Conservation (phyloP, 2,113 vertebrate genomes). For the Axis porcinus region DNA sequence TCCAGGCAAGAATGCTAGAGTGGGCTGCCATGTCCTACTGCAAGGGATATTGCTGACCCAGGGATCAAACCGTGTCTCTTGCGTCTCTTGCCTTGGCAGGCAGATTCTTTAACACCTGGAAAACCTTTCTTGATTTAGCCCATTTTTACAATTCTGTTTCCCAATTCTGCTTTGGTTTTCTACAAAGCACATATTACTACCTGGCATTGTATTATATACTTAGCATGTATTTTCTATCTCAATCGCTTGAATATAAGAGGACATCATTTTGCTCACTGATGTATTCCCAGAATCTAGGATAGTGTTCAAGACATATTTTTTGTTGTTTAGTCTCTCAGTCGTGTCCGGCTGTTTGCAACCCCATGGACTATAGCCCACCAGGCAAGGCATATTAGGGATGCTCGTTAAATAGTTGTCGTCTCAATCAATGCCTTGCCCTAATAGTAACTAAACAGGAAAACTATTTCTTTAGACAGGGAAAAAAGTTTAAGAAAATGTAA, state of each 20-base stretch:
- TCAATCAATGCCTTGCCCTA: neutral
- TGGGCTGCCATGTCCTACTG: neutral
- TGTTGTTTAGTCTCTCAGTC: neutral
- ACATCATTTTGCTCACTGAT: neutral
- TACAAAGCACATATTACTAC: neutral
- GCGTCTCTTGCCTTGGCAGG: neutral
- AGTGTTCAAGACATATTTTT: neutral
- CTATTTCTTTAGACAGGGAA: neutral
- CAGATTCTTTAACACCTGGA: neutral
- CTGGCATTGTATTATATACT: neutral
- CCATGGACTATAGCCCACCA: neutral
- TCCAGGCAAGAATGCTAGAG: neutral
- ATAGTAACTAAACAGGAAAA: neutral
- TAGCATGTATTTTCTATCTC: neutral
- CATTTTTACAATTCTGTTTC: neutral
- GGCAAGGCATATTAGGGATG: neutral
- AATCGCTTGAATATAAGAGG: neutral
- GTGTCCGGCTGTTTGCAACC: rapidly evolving
- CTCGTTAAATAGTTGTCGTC: neutral
- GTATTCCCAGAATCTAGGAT: neutral
- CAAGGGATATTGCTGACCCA: neutral
- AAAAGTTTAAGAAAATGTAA: neutral
- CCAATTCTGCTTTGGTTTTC: neutral
- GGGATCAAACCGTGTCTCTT: neutral
- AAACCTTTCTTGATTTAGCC: neutral